phyloP scores from a whole-genome alignment of 2,888 invertebrate genomes.

The Deladenus siricidicola region DNA sequence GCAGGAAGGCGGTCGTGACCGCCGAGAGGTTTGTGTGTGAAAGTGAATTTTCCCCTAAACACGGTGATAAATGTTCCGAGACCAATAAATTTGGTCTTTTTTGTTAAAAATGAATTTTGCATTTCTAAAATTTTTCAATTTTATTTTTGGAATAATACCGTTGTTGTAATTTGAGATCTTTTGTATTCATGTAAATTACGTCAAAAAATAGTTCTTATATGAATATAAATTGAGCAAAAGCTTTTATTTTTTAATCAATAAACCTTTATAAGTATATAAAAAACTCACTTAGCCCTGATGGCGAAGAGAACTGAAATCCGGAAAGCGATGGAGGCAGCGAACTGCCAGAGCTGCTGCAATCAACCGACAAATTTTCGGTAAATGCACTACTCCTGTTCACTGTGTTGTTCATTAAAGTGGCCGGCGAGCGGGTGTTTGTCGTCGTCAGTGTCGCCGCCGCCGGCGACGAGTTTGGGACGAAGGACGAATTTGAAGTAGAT shows the following conservation, averaged over 20 bases:
- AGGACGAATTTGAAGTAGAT: neutral
- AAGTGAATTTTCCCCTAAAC: neutral
- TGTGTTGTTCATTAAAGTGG: neutral
- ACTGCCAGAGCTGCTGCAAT: too few species aligned
- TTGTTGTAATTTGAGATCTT: too few species aligned
- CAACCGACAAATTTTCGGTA: too few species aligned
- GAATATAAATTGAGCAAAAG: too few species aligned
- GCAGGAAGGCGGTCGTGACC: slow-evolving; percentile 2
- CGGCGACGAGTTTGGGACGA: neutral
- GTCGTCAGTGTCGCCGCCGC: neutral
- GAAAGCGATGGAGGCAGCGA: neutral
- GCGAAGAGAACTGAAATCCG: slow-evolving; percentile 1
- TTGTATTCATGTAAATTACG: too few species aligned
- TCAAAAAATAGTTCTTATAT: too few species aligned
- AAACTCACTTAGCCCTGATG: slow-evolving; percentile 1
- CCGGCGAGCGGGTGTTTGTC: neutral
- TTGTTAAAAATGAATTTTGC: neutral
- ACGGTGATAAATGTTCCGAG: neutral
- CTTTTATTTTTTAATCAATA: too few species aligned
- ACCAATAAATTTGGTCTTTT: neutral
- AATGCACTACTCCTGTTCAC: neutral
- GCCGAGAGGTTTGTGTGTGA: neutral
- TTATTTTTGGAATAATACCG: too few species aligned
- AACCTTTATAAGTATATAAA: too few species aligned
- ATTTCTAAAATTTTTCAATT: too few species aligned